phyloP scores from a whole-genome alignment of 2,888 invertebrate genomes.

The Drosophila prolongata region DNA sequence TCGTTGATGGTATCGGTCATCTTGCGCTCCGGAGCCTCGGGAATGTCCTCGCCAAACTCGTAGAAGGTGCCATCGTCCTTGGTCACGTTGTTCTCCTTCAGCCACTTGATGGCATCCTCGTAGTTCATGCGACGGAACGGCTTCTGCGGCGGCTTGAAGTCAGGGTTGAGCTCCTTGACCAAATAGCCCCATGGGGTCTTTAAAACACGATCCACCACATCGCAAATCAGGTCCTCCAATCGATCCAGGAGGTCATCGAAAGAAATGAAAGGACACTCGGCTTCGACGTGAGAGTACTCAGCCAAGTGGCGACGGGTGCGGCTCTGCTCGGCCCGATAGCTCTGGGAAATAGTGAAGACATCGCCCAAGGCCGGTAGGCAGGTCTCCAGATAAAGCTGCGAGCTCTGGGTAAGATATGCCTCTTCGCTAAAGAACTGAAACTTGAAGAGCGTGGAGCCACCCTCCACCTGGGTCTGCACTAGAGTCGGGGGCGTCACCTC shows the following conservation, averaged over 20 bases:
- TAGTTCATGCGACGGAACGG: conserved; percentile 98
- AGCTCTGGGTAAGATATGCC: conserved; percentile 98
- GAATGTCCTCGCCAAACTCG: conserved; percentile 99
- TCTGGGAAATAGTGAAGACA: conserved; percentile 98
- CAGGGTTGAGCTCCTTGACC: conserved; percentile 95
- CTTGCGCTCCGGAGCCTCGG: conserved; percentile 98
- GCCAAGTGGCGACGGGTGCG: conserved; percentile 98
- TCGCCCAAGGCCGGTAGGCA: conserved; percentile 97
- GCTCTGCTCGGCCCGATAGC: conserved; percentile 98
- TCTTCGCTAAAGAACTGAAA: conserved; percentile 90
- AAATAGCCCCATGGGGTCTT: conserved; percentile 92
- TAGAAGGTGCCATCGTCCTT: conserved; percentile 99
- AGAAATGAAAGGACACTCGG: conserved; percentile 96
- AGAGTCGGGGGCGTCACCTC: conserved; percentile 98
- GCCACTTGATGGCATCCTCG: conserved; percentile 95
- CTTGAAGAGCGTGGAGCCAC: conserved; percentile 98
- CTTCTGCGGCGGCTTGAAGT: conserved; percentile 92
- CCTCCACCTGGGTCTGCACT: conserved; percentile 99
- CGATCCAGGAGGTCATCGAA: conserved; percentile 95
- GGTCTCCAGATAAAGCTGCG: conserved; percentile 98
- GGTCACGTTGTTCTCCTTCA: conserved; percentile 95
- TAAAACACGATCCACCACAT: conserved; percentile 96
- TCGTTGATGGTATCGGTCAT: conserved; percentile 99
- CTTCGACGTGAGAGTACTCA: conserved; percentile 99
- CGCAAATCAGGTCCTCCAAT: conserved; percentile 96